Conservation (phyloP, 2,797 vertebrate species). For the Picus viridis region DNA sequence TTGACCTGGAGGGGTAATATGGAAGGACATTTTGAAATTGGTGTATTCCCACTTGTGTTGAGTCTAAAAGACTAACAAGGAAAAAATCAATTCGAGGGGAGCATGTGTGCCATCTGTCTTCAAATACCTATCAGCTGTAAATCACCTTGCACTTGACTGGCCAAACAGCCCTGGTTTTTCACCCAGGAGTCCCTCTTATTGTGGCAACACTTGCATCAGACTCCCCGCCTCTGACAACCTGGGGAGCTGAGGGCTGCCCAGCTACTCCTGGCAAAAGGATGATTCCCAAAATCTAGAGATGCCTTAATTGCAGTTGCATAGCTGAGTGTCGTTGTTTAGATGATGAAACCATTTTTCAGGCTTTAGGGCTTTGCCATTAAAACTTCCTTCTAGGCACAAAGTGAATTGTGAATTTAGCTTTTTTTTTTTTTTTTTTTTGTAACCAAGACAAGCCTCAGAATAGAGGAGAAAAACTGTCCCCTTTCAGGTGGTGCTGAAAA, state of each 20-base stretch:
- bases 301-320: neutral
- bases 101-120: neutral
- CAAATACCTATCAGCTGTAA: conserved; percentile 12
- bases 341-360: neutral
- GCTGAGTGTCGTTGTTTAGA: neutral
- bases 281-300: neutral
- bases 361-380: neutral
- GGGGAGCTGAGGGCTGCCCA: neutral
- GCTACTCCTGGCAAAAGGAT: neutral
- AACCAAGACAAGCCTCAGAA: conserved; percentile 34
- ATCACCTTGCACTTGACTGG: conserved; percentile 3
- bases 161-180: neutral
- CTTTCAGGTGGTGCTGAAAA: conserved; percentile 20
- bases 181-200: neutral
- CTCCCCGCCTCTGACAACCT: neutral
- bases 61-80: conserved; percentile 66
- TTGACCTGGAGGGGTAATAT: conserved; percentile 64
- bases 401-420: conserved; percentile 2
- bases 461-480: neutral
- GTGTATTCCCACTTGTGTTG: conserved; percentile 53
- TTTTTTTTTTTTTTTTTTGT: conserved; percentile 17
- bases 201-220: neutral
- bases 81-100: conserved; percentile 57
- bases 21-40: conserved; percentile 42
- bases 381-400: conserved; percentile 35